Percentiles rank a stretch among this genome's conserved stretches.
phyloP scores from a whole-genome alignment of 2,113 vertebrate genomes.

The Neolamprologus devosi region DNA sequence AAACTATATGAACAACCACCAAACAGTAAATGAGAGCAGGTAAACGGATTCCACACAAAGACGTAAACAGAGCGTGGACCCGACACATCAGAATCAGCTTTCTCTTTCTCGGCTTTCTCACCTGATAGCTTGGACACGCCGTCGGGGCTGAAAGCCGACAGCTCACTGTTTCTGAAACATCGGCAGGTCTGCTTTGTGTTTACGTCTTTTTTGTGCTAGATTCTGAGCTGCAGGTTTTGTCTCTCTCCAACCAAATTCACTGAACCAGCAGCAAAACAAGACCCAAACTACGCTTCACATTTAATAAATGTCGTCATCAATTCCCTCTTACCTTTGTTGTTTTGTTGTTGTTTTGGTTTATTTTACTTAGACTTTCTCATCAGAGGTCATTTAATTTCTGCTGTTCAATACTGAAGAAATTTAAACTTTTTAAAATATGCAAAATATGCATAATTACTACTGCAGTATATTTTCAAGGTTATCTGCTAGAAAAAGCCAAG shows the following conservation, averaged over 20 bases:
- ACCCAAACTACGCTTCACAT: not conserved
- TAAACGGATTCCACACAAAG: not conserved
- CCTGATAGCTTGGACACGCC: accelerated
- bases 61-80: accelerated
- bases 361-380: not conserved
- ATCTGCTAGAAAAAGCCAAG: accelerated
- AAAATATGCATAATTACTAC: not conserved
- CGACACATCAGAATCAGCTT: not conserved
- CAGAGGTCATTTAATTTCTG: not conserved
- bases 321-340: accelerated
- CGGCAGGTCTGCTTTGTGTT: not conserved
- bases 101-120: not conserved
- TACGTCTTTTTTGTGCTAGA: not conserved
- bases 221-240: not conserved
- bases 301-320: accelerated
- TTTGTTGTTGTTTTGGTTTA: not conserved
- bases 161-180: not conserved
- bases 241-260: not conserved
- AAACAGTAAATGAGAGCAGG: not conserved
- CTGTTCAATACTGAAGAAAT: not conserved
- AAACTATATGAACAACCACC: not conserved
- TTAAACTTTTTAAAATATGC: not conserved
- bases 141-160: not conserved
- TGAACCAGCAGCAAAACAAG: not conserved
- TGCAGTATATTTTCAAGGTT: not conserved